Evolutionary conservation across 2,113 vertebrate genomes (phyloP), one percentile per base, ranked within the genome.

Genomic region (Embiotoca jacksoni): DNA sequence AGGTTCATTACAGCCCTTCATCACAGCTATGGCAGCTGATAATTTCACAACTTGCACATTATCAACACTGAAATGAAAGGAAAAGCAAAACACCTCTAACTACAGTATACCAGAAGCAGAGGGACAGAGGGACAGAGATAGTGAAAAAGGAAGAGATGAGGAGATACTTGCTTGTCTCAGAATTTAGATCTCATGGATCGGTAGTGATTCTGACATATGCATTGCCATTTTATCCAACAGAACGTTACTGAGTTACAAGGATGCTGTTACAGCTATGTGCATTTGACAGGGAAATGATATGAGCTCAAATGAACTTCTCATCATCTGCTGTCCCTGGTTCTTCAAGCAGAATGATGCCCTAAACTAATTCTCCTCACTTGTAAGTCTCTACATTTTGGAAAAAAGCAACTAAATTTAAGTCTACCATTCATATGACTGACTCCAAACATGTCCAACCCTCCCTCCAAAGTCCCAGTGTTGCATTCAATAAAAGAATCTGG

Each of bases 171-270:
- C 37, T 14, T 61, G 75, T 60, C 83, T 81, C 49, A 44, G 47
- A 56, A 14, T 11, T 52, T 14, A 60, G 35, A 70, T 61, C 63
- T 60, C 35, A 9, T 36, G 74, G 81, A 83, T 3, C 44, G 35
- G 5, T 57, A 66, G 23, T 78, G 39, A 55, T 77, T 53, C 32
- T 68, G 78, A 68, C 53, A 71, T 53, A 5, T 53, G 46, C 37
- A 15, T 66, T 8, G 15, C 58, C 0, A 54, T 41, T 53, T 67
- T 67, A 67, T 54, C 30, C 13, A 4, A 2, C 1, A 52, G 16
- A n/a, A 23, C 49, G n/a, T 23, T 1, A 7, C 15, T 11, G 10
- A 44, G 10, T 44, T 11, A 44, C 10, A 44, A 52, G 49, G 14
- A 15, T 0, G 41, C 41, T 11, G 10, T 13, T 23, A 52, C 16